Evolutionary conservation across 1,140 invertebrate genomes (phyloP).

Genomic region (Drosophila virilis): DNA sequence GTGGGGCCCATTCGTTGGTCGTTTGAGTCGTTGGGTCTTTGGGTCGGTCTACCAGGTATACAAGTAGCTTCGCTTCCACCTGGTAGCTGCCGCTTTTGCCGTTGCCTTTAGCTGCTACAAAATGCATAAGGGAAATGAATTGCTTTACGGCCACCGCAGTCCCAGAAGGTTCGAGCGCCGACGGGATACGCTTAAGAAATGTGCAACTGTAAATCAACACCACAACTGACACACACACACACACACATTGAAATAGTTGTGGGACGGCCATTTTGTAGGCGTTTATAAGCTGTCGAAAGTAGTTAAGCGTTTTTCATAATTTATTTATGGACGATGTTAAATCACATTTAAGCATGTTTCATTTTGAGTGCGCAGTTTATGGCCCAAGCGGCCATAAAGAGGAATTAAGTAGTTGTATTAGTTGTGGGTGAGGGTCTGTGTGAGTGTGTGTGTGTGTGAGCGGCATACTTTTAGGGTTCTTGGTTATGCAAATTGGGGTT

Average conservation of each 20-base stretch:
- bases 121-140: conserved; percentile 83
- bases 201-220: conserved; percentile 81
- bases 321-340: conserved; percentile 73
- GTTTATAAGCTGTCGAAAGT: conserved; percentile 83
- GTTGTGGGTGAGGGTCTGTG: conserved; percentile 1
- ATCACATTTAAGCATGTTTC: conserved; percentile 76
- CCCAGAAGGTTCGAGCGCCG: conserved; percentile 34
- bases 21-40: background rate
- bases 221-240: conserved; percentile 31
- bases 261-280: conserved; percentile 71
- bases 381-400: conserved; percentile 69
- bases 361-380: conserved; percentile 81
- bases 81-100: conserved; percentile 12
- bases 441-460: conserved; percentile 15
- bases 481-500: conserved; percentile 66
- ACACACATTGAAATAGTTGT: conserved; percentile 48
- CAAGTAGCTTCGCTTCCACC: conserved; percentile 30
- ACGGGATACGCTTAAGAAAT: conserved; percentile 57
- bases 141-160: conserved; percentile 78
- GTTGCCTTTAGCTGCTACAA: conserved; percentile 46
- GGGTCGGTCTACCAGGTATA: conserved; percentile 8
- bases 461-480: conserved; percentile 50
- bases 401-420: conserved; percentile 67
- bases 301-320: conserved; percentile 83
- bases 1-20: background rate